A percentile compares a stretch with the other conserved stretches of the same genome.
These are phyloP conservation scores for Orthonychiurus folsomi DNA, from an alignment of 2,888 invertebrate genomes.

Conservation along the genomic window DNA sequence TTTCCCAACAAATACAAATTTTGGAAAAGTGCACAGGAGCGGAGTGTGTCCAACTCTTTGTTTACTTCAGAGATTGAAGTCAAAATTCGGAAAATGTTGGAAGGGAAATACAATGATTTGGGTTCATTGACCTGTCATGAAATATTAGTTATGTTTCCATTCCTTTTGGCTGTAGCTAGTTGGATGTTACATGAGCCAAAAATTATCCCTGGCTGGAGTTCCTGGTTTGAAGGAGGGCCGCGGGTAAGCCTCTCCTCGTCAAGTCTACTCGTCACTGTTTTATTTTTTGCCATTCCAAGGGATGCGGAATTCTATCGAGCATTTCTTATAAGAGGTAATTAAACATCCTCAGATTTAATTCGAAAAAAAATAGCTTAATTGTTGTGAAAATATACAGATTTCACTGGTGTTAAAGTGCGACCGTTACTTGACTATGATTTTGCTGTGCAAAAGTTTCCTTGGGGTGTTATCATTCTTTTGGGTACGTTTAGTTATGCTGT, in stretches of 20 bases:
- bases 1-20: constrained; percentile 24
- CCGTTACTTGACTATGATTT: constrained; percentile 57
- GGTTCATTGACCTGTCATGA: constrained; percentile 73
- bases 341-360: not conserved
- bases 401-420: constrained; percentile 9
- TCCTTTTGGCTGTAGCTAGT: constrained; percentile 66
- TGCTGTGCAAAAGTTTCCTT: constrained; percentile 74
- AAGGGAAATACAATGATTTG: constrained; percentile 63
- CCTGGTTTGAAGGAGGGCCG: constrained; percentile 50
- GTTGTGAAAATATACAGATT: constrained; percentile 3
- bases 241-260: constrained; percentile 19
- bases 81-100: constrained; percentile 52
- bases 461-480: constrained; percentile 50
- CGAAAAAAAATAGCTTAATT: not conserved
- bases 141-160: constrained; percentile 58
- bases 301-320: constrained; percentile 43
- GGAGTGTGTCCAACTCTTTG: constrained; percentile 1
- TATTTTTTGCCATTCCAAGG: constrained; percentile 76
- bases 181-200: constrained; percentile 86
- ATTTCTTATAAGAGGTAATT: constrained; percentile 15
- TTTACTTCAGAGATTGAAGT: constrained; percentile 7
- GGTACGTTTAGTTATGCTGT: constrained; percentile 19
- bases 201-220: constrained; percentile 79
- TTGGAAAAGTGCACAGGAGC: constrained; percentile 16
- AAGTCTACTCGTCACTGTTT: constrained; percentile 69